A percentile compares a stretch with the other conserved stretches of the same genome.
Evolutionary conservation across 2,888 invertebrate species (phyloP).

Genomic region (Drosophila kuntzei): DNA sequence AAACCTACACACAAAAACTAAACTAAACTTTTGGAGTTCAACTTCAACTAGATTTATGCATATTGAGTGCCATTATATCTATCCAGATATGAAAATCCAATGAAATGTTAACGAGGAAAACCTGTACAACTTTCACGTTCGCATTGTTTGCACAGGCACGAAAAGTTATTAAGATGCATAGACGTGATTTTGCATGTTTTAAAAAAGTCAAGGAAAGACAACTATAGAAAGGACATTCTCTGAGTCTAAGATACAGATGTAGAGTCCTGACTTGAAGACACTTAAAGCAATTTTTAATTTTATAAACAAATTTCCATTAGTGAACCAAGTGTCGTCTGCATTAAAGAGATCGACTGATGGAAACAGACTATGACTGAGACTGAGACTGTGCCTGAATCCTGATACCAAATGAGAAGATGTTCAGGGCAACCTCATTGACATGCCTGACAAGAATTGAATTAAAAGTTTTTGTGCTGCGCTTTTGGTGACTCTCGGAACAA

Average conservation of each 20-base stretch:
- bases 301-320: slow-evolving; percentile 55
- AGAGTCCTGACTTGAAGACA: slow-evolving; percentile 6
- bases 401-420: slow-evolving; percentile 21
- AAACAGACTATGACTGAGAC: neutral
- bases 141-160: slow-evolving; percentile 75
- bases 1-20: slow-evolving; percentile 14
- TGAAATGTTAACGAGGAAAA: slow-evolving; percentile 58
- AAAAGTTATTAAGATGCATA: slow-evolving; percentile 78
- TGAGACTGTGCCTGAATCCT: neutral
- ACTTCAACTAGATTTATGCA: slow-evolving; percentile 53
- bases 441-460: slow-evolving; percentile 77
- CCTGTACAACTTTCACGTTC: slow-evolving; percentile 75
- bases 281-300: slow-evolving; percentile 52
- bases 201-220: slow-evolving; percentile 37
- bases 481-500: slow-evolving; percentile 12
- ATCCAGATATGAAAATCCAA: slow-evolving; percentile 18
- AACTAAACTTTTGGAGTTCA: slow-evolving; percentile 23
- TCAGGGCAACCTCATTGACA: slow-evolving; percentile 64
- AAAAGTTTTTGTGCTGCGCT: slow-evolving; percentile 64
- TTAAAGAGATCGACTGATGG: slow-evolving; percentile 22
- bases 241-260: neutral
- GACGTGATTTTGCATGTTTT: slow-evolving; percentile 74
- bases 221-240: neutral
- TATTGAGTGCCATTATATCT: slow-evolving; percentile 33
- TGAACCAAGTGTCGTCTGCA: slow-evolving; percentile 27